phyloP scores from a whole-genome alignment of 2,797 vertebrate species.

The Poeciliopsis presidionis region DNA sequence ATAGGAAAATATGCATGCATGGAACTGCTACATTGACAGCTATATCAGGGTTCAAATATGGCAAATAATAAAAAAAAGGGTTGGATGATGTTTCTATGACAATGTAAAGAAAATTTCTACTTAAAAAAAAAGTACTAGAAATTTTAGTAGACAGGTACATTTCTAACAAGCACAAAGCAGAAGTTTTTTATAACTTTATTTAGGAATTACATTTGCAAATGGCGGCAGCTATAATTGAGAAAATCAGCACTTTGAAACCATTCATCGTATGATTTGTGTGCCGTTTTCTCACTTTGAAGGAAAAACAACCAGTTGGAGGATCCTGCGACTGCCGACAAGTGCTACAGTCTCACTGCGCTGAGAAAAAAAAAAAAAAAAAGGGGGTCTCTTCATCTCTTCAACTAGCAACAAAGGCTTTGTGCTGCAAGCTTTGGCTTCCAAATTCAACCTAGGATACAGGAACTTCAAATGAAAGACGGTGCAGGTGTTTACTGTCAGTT shows the following conservation, averaged over 20 bases:
- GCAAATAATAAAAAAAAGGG: not conserved
- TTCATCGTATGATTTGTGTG: slow-evolving; percentile 14
- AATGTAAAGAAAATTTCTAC: not conserved
- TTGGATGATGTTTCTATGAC: not conserved
- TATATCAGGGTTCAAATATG: not conserved
- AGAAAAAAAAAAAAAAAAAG: slow-evolving; percentile 6
- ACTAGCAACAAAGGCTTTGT: slow-evolving; percentile 38
- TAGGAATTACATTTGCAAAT: not conserved
- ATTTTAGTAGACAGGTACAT: not conserved
- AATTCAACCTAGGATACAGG: slow-evolving; percentile 31
- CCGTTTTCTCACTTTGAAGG: not conserved
- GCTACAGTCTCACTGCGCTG: not conserved
- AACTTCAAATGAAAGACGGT: slow-evolving; percentile 56
- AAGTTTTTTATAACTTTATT: not conserved
- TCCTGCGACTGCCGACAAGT: not conserved
- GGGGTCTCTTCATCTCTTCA: slow-evolving; percentile 1
- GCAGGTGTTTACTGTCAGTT: slow-evolving; percentile 59
- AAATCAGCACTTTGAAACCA: not conserved
- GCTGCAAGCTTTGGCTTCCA: slow-evolving; percentile 16
- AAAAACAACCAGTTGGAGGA: not conserved
- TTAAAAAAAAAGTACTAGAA: not conserved
- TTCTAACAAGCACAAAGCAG: not conserved
- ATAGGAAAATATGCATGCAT: too few relatives aligned
- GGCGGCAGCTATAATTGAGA: not conserved
- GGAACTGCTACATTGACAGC: too few relatives aligned